A percentile compares a stretch with the other conserved stretches of the same genome.
phyloP scores from a whole-genome alignment of 1,140 invertebrate genomes.

The Goniozus legneri region DNA sequence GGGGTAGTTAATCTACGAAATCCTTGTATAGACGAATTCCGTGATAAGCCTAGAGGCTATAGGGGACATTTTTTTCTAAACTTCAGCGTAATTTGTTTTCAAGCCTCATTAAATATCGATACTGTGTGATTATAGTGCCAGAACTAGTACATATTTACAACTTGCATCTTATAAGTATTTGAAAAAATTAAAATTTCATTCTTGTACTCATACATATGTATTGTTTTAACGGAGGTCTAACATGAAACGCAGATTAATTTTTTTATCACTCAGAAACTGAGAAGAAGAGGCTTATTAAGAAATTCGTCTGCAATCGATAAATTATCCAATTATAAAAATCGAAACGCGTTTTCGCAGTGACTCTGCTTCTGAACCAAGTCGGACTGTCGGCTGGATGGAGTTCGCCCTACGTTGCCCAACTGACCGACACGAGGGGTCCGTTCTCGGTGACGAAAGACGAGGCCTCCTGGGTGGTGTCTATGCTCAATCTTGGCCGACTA shows the following conservation, averaged over 20 bases:
- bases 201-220: not conserved
- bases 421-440: slow-evolving; percentile 51
- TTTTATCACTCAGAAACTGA: too few relatives aligned
- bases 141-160: too few relatives aligned
- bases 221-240: not conserved
- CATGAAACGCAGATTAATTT: not conserved
- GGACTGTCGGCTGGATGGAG: slow-evolving; percentile 49
- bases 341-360: slow-evolving; percentile 19
- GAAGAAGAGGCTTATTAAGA: not conserved
- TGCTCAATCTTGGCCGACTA: slow-evolving; percentile 56
- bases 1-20: too few relatives aligned
- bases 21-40: too few relatives aligned
- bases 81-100: too few relatives aligned
- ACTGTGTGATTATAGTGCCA: too few relatives aligned
- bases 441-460: slow-evolving; percentile 59
- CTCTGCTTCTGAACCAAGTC: slow-evolving; percentile 17
- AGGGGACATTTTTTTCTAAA: too few relatives aligned
- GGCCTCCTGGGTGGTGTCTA: slow-evolving; percentile 64
- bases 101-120: too few relatives aligned
- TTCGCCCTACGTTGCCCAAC: slow-evolving; percentile 54
- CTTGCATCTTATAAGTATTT: too few relatives aligned
- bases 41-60: too few relatives aligned
- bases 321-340: slow-evolving; percentile 1
- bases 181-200: too few relatives aligned
- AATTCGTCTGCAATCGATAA: slow-evolving; percentile 4